A percentile compares a stretch with the other conserved stretches of the same genome.
Evolutionary conservation across 2,113 vertebrate genomes (phyloP).

Genomic region (Amphiprion ocellaris): DNA sequence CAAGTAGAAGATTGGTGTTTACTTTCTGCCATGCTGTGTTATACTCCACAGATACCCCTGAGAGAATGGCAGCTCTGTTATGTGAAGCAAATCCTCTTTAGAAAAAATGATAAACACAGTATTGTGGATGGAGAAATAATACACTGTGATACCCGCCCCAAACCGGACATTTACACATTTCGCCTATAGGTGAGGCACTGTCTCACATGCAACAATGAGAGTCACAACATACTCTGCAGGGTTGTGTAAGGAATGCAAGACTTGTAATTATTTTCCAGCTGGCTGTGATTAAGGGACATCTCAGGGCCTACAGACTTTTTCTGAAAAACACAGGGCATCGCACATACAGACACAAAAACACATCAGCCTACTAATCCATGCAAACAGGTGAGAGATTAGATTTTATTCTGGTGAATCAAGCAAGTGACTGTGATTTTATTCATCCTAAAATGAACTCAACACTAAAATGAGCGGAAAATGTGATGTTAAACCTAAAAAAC

Average conservation of each 20-base stretch:
- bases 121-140: slow-evolving; percentile 72
- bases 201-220: slow-evolving; percentile 63
- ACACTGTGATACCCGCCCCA: slow-evolving; percentile 37
- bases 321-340: slow-evolving; percentile 71
- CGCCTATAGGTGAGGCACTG: slow-evolving; percentile 50
- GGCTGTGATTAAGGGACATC: slow-evolving; percentile 84
- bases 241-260: slow-evolving; percentile 78
- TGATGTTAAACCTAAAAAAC: slow-evolving; percentile 32
- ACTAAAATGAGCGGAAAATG: slow-evolving; percentile 19
- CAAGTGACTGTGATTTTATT: slow-evolving; percentile 44
- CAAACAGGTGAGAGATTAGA: too few species aligned
- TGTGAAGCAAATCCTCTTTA: slow-evolving; percentile 55
- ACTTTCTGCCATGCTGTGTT: slow-evolving; percentile 73
- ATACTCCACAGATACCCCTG: slow-evolving; percentile 61
- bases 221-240: slow-evolving; percentile 41
- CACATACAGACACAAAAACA: slow-evolving; percentile 23
- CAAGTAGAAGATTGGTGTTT: slow-evolving; percentile 76
- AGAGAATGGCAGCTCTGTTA: slow-evolving; percentile 60
- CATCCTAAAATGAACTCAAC: slow-evolving; percentile 5
- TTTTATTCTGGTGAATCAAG: background rate
- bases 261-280: slow-evolving; percentile 85
- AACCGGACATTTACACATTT: slow-evolving; percentile 59
- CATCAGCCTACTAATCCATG: background rate
- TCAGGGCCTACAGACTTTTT: slow-evolving; percentile 72
- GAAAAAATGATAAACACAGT: slow-evolving; percentile 66